Evolutionary conservation across 1,140 invertebrate species (phyloP), one percentile per base, ranked within the genome.

Genomic region (Oscheius sp.): DNA sequence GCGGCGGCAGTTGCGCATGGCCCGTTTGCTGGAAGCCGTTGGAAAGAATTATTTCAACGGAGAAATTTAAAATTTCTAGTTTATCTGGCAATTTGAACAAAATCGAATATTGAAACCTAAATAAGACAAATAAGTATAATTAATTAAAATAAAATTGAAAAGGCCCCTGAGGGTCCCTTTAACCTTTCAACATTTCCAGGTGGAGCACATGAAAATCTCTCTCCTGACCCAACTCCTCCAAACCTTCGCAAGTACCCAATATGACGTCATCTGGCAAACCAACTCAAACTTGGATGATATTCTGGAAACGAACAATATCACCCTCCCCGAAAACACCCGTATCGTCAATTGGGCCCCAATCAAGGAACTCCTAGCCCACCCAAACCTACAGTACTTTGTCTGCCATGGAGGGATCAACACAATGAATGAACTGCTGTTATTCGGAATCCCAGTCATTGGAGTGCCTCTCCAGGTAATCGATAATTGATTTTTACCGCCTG

Each of bases 321-420:
- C 36, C 34, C 31, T 83, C 1, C 81, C 80, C 2, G 13, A 34
- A 20, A 81, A 81, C 64, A 45, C 84, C 2, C 55, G 59, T 18
- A 20, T 84, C 4, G 45, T 78, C 36, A 64, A 63, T 36, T 82
- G 80, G 80, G 77, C 73, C 10, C 80, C 80, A 2, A 83, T 82
- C 26, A 83, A 81, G 68, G 63, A 78, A 32, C 61, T 82, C 18
- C 61, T 80, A 83, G 79, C 82, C 18, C 80, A 82, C 63, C 70
- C 46, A 2, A 82, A 84, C 61, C 55, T 82, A 18, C 71, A 79
- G 23, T 82, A 72, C 61, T 31, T 77, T 20, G 72, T 82, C 35
- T 61, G 80, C 36, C 80, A 82, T 68, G 81, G 82, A 35, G 80
- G 80, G 31, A 65, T 82, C 32, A 82, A 82, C 64, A 82, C 80